Conservation (phyloP, 2,113 vertebrate species). For the Datnioides undecimradiatus region DNA sequence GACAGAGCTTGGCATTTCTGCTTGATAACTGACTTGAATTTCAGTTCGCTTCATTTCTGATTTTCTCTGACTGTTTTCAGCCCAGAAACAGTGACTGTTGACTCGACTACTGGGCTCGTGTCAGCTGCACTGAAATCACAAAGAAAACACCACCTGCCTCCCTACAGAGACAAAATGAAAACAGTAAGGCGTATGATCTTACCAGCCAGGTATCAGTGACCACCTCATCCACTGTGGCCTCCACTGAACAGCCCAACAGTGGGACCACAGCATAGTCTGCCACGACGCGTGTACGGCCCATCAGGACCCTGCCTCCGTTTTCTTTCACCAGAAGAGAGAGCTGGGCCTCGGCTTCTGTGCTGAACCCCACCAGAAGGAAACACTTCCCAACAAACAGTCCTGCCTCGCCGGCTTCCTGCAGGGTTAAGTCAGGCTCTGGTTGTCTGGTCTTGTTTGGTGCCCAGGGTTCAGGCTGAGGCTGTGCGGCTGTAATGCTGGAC, state of each 20-base stretch:
- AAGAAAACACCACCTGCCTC: background rate
- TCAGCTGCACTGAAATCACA: background rate
- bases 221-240: conserved; percentile 92
- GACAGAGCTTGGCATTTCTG: too few species aligned
- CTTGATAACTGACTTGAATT: too few species aligned
- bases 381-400: conserved; percentile 88
- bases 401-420: conserved; percentile 79
- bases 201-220: conserved; percentile 98
- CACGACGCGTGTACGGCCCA: conserved; percentile 82
- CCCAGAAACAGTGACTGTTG: background rate
- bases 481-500: conserved; percentile 27
- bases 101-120: too few species aligned
- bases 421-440: conserved; percentile 72
- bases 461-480: conserved; percentile 39
- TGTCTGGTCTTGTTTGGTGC: conserved; percentile 39
- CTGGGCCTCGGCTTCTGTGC: conserved; percentile 86
- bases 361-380: conserved; percentile 92
- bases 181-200: conserved; percentile 67
- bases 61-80: background rate
- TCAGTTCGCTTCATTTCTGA: too few species aligned
- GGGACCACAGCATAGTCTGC: conserved; percentile 96
- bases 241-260: conserved; percentile 90
- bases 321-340: conserved; percentile 87
- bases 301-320: conserved; percentile 87
- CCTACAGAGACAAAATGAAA: background rate